Conservation (phyloP, 2,888 invertebrate genomes). For the Eucera pruinosa region DNA sequence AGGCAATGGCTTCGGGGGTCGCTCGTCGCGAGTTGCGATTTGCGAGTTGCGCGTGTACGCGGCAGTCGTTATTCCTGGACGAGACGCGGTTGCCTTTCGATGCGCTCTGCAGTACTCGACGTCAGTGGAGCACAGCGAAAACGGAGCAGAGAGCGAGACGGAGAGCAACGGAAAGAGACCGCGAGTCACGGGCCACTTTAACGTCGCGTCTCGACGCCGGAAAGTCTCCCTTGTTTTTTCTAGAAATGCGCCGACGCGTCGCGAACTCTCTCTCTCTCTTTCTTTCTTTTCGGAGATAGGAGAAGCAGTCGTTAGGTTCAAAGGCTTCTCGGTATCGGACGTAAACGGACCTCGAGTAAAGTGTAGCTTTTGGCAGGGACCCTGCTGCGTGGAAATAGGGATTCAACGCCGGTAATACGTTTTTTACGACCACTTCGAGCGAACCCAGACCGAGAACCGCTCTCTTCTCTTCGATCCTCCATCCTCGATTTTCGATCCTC, state of each 20-base stretch:
- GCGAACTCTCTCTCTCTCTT: conserved; percentile 7
- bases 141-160: no score
- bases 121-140: no score
- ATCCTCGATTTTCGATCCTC: conserved; percentile 16
- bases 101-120: conserved; percentile 5
- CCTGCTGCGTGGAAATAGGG: conserved; percentile 43
- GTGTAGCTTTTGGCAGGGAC: conserved; percentile 58
- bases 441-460: no score
- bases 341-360: conserved; percentile 29
- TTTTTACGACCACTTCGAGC: conserved; percentile 36
- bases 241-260: conserved; percentile 64
- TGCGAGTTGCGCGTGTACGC: conserved; percentile 31
- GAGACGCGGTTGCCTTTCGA: conserved; percentile 57
- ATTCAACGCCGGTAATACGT: conserved; percentile 37
- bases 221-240: conserved; percentile 68
- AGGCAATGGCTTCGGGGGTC: conserved; percentile 69
- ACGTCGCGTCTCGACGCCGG: conserved; percentile 66
- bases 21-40: no score
- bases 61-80: conserved; percentile 73
- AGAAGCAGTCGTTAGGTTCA: conserved; percentile 63
- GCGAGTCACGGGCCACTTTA: conserved; percentile 47
- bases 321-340: conserved; percentile 67
- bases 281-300: conserved; percentile 1
- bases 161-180: conserved; percentile 1
- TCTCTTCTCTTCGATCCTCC: neutral